Percentiles rank a stretch among this genome's conserved stretches.
phyloP scores from a whole-genome alignment of 1,140 invertebrate species.

The Arctopsyche grandis region DNA sequence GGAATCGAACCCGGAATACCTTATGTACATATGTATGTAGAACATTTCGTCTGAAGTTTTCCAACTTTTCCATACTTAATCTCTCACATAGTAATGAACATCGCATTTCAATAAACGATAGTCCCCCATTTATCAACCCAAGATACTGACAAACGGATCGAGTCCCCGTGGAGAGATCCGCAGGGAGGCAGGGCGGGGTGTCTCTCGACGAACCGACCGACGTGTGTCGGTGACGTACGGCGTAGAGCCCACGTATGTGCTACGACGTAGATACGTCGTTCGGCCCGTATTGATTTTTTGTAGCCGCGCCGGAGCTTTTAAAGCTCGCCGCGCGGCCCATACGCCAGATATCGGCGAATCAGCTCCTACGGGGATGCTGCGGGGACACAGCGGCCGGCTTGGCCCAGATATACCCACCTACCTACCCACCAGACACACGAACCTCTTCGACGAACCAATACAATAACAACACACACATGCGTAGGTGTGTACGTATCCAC shows the following conservation, averaged over 20 bases:
- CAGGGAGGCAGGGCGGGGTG: neutral
- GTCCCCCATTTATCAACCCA: too few species aligned
- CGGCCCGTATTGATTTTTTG: conserved; percentile 53
- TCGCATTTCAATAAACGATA: too few species aligned
- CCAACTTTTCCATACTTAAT: too few species aligned
- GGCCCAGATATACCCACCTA: conserved; percentile 16
- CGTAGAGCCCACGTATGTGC: conserved; percentile 46
- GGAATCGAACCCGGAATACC: too few species aligned
- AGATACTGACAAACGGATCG: too few species aligned
- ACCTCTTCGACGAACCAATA: too few species aligned
- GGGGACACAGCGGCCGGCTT: neutral
- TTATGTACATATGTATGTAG: too few species aligned
- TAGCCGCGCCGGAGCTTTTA: conserved; percentile 42
- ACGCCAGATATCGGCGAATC: conserved; percentile 37
- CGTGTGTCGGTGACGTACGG: conserved; percentile 36
- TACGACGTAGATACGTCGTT: conserved; percentile 51
- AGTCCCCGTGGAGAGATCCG: too few species aligned
- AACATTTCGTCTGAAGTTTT: too few species aligned
- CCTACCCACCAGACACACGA: neutral
- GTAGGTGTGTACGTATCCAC: too few species aligned
- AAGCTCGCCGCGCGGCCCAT: conserved; percentile 33
- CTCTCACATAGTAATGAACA: too few species aligned
- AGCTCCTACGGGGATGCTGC: conserved; percentile 37
- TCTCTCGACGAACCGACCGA: neutral
- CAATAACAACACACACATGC: too few species aligned